Conservation (phyloP, 2,797 vertebrate species). For the Ambastaia sidthimunki region DNA sequence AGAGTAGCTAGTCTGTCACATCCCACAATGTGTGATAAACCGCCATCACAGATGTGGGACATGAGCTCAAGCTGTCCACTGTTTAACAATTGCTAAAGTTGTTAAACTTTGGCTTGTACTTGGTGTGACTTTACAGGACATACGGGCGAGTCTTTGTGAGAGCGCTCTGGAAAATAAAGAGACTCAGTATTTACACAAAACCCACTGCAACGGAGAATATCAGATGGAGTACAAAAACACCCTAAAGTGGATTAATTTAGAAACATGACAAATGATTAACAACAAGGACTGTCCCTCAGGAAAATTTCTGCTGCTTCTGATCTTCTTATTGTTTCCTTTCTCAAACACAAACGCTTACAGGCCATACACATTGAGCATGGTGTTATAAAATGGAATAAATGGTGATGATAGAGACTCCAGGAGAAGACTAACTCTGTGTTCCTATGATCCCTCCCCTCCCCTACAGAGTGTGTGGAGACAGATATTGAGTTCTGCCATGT, state of each 20-base stretch:
- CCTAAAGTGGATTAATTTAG: conserved; percentile 35
- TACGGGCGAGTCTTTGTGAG: conserved; percentile 43
- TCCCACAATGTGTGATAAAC: conserved; percentile 22
- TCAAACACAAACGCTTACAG: conserved; percentile 36
- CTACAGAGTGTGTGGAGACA: conserved; percentile 70
- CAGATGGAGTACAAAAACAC: conserved; percentile 35
- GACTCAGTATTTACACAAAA: conserved; percentile 42
- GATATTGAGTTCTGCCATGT: conserved; percentile 71
- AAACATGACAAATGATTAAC: conserved; percentile 46
- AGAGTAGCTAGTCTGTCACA: conserved; percentile 28
- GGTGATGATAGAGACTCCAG: conserved; percentile 55
- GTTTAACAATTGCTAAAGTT: conserved; percentile 2
- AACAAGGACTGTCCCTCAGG: conserved; percentile 48
- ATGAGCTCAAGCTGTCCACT: conserved; percentile 14
- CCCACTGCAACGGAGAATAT: conserved; percentile 46
- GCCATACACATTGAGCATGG: conserved; percentile 46
- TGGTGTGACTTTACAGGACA: conserved; percentile 51
- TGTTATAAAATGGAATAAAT: conserved; percentile 55
- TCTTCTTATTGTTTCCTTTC: conserved; percentile 51
- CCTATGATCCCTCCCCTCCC: conserved; percentile 63
- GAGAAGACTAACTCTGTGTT: conserved; percentile 62
- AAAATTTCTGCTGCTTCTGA: conserved; percentile 56
- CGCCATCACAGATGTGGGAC: conserved; percentile 7
- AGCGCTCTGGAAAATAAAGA: conserved; percentile 39
- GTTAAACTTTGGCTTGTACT: conserved; percentile 13